Evolutionary conservation across 2,888 invertebrate genomes (phyloP).

Genomic region (Lasius fuliginosus): DNA sequence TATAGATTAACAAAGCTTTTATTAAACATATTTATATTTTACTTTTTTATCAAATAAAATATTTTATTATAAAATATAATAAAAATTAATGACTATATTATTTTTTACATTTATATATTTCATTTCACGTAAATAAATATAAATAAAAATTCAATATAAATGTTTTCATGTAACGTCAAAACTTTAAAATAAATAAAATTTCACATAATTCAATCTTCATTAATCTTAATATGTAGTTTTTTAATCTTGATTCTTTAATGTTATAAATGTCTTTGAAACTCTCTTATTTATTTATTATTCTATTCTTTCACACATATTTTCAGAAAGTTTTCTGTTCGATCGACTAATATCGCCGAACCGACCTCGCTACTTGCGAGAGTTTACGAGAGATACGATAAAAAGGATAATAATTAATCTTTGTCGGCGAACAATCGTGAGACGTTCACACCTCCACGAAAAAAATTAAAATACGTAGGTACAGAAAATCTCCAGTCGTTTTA

Average conservation of each 20-base stretch:
- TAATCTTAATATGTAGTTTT: neutral
- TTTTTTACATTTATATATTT: neutral
- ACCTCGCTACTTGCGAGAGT: neutral
- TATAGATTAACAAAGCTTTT: neutral
- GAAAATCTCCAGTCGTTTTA: conserved; percentile 49
- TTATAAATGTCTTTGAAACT: neutral
- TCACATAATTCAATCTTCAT: neutral
- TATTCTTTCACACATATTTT: too few relatives aligned
- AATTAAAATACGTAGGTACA: conserved; percentile 1
- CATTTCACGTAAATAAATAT: neutral
- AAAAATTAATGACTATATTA: neutral
- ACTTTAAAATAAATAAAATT: neutral
- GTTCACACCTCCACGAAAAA: conserved; percentile 11
- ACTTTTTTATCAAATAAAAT: too few relatives aligned
- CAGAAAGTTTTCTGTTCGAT: too few relatives aligned
- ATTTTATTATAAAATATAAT: too few relatives aligned
- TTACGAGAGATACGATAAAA: conserved; percentile 1
- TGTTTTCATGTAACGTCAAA: neutral
- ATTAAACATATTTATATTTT: too few relatives aligned
- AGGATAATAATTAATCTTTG: conserved; percentile 8
- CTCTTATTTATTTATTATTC: too few relatives aligned
- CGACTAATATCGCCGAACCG: neutral
- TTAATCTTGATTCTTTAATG: neutral
- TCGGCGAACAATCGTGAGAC: conserved; percentile 1
- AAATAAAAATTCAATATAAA: neutral